Evolutionary conservation across 2,888 invertebrate genomes (phyloP).

Genomic region (Coenonympha glycerion): DNA sequence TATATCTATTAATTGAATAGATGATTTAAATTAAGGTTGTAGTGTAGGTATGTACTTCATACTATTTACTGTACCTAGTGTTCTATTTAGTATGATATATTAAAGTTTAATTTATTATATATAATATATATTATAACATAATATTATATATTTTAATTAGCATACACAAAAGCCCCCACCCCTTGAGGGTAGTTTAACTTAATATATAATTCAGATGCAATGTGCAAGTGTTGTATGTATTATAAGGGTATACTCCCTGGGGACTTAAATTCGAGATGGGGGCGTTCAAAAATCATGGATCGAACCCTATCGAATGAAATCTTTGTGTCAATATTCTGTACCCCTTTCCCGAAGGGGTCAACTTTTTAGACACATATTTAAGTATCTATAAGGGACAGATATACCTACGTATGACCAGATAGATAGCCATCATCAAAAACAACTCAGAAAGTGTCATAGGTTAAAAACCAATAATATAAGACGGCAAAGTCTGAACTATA

Average conservation of each 20-base stretch:
- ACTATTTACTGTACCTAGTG: too few species aligned
- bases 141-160: constrained; percentile 22
- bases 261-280: constrained; percentile 57
- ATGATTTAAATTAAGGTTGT: too few species aligned
- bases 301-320: constrained; percentile 37
- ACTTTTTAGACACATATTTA: constrained; percentile 7
- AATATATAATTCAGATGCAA: constrained; percentile 56
- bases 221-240: constrained; percentile 47
- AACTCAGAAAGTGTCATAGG: too few species aligned
- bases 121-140: constrained; percentile 7
- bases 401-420: not conserved
- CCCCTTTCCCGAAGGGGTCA: constrained; percentile 15
- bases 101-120: not conserved
- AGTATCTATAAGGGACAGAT: not conserved
- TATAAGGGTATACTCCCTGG: constrained; percentile 55
- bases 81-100: not conserved
- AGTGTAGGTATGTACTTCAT: too few species aligned
- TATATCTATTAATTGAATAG: too few species aligned
- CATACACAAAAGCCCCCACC: constrained; percentile 30
- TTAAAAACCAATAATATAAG: too few species aligned
- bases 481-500: too few species aligned
- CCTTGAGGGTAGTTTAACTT: constrained; percentile 50
- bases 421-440: too few species aligned
- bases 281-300: constrained; percentile 60
- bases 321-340: constrained; percentile 27